These are phyloP conservation scores for Rhimphoctona megacephalus DNA, from an alignment of 2,888 invertebrate species.

Conservation along the genomic window DNA sequence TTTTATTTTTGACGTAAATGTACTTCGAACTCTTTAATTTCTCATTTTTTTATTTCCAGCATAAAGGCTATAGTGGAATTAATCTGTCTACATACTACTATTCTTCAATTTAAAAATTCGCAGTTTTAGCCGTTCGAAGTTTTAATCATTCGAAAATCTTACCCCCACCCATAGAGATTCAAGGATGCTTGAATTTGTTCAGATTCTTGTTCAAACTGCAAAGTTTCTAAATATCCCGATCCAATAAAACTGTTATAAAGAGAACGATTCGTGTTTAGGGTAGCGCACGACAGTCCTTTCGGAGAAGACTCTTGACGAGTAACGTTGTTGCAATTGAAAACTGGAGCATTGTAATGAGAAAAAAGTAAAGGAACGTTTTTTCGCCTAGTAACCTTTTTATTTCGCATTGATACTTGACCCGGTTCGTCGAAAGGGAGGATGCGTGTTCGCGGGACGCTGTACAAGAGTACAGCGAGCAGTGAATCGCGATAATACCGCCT, in stretches of 20 bases:
- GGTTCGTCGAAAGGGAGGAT: not conserved
- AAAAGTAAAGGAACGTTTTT: not conserved
- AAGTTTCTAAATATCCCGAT: not conserved
- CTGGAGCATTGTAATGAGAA: not conserved
- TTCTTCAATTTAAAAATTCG: too few relatives aligned
- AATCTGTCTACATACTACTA: too few relatives aligned
- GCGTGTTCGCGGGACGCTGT: not conserved
- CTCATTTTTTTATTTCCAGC: too few relatives aligned
- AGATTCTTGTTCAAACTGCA: not conserved
- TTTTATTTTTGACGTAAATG: too few relatives aligned
- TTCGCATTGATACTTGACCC: slow-evolving; percentile 7
- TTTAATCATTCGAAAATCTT: too few relatives aligned
- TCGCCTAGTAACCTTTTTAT: not conserved
- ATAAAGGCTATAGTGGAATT: too few relatives aligned
- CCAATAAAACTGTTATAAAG: not conserved
- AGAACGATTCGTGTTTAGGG: not conserved
- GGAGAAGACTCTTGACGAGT: not conserved
- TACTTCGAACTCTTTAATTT: too few relatives aligned
- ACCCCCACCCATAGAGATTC: too few relatives aligned
- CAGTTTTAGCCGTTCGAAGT: too few relatives aligned
- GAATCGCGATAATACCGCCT: not conserved
- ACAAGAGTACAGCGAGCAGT: not conserved
- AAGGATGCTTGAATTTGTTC: too few relatives aligned
- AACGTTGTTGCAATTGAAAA: not conserved
- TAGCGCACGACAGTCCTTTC: not conserved